Evolutionary conservation across 2,113 vertebrate genomes (phyloP), one percentile per base, ranked within the genome.

Genomic region (Amblyopsis rosae): DNA sequence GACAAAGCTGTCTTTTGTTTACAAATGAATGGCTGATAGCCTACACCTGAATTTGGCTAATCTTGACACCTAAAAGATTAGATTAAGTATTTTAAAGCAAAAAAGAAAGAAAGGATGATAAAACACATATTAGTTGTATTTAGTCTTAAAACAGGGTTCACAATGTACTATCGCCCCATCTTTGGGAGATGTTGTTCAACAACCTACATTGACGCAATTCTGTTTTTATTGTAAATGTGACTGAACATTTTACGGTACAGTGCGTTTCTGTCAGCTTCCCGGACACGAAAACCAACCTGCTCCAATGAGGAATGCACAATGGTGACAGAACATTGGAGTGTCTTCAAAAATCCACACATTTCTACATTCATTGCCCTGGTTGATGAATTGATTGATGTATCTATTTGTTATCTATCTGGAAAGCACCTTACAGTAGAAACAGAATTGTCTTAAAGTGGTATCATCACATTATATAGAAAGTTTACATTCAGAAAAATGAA

Each of bases 281-380:
- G 5, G 7, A 41, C 4, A 41, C 35, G 5, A 41, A 41, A 41
- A 41, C 35, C 7, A 41, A 26, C 1, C 26, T 26, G 26, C 26
- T 26, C 26, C 26, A 26, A 26, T 3, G 26, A 26, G 26, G 5
- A 41, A 49, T 50, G 65, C 69, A 63, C 66, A 66, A 69, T 53
- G 54, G 69, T 82, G 70, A 72, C 64, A 10, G 50, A 73, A 41
- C 26, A 26, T 26, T 26, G 26, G 26, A 26, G 26, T 26, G 26
- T 26, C 26, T 26, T 26, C 26, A 26, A 82, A 76, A 81, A 81
- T 77, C 54, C 59, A 60, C 64, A 77, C 68, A 53, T 73, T 80
- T 85, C 69, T 85, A 91, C 88, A 90, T 90, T 90, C 84, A 87
- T 73, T 73, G 77, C 72, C 73, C 76, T 72, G 65, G 64, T 71